A percentile compares a stretch with the other conserved stretches of the same genome.
Evolutionary conservation across 2,888 invertebrate genomes (phyloP).

Genomic region (Leptinotarsa haldemani): DNA sequence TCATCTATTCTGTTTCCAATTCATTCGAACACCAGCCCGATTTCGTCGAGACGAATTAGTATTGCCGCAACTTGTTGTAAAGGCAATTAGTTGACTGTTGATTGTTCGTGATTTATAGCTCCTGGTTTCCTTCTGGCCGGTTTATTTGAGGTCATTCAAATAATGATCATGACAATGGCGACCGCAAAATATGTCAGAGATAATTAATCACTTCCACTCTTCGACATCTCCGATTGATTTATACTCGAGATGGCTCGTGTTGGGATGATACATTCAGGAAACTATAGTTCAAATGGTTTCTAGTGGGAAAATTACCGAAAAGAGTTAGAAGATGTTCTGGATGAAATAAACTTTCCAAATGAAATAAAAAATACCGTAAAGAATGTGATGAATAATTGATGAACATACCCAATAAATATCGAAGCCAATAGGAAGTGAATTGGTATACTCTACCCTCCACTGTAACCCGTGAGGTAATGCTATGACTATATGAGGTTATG

Average conservation of each 20-base stretch:
- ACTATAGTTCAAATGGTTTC: too few relatives aligned
- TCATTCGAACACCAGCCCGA: constrained; percentile 3
- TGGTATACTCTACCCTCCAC: too few relatives aligned
- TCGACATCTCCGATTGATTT: constrained; percentile 32
- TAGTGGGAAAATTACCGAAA: too few relatives aligned
- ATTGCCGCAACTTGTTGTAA: constrained; percentile 39
- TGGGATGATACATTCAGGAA: not conserved
- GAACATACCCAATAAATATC: too few relatives aligned
- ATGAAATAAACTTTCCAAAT: too few relatives aligned
- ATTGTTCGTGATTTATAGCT: constrained; percentile 39
- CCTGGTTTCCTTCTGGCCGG: constrained; percentile 30
- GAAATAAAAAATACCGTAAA: too few relatives aligned
- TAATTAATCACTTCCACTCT: constrained; percentile 31
- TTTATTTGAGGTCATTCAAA: constrained; percentile 38
- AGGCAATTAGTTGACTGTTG: constrained; percentile 36
- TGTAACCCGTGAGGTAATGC: too few relatives aligned
- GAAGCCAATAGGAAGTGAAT: too few relatives aligned
- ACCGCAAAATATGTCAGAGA: constrained; percentile 27
- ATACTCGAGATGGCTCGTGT: constrained; percentile 10
- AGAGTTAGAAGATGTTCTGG: too few relatives aligned
- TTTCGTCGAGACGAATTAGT: constrained; percentile 22
- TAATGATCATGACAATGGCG: constrained; percentile 28
- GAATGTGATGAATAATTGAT: too few relatives aligned
- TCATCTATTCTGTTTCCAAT: not conserved
- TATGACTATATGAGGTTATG: too few relatives aligned